phyloP scores from a whole-genome alignment of 2,888 invertebrate species.

The Drosophila pullipes region DNA sequence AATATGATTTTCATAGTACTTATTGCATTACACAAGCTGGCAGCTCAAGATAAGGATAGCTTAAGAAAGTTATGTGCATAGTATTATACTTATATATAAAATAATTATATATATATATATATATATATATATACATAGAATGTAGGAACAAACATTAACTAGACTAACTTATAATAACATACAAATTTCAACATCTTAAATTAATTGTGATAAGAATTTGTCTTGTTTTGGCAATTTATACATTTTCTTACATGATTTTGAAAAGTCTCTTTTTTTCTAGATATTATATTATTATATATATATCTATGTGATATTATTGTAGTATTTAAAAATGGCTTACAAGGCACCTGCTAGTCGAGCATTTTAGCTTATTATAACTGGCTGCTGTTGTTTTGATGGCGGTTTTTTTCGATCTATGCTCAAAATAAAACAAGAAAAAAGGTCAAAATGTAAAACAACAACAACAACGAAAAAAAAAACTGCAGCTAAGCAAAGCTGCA shows the following conservation, averaged over 20 bases:
- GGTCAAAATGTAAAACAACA: neutral
- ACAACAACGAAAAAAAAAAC: conserved; percentile 11
- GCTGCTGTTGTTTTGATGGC: conserved; percentile 29
- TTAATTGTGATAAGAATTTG: neutral
- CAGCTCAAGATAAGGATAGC: neutral
- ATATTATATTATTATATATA: neutral
- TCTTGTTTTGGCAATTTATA: neutral
- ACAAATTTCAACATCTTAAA: neutral
- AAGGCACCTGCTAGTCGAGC: conserved; percentile 7
- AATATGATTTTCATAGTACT: neutral
- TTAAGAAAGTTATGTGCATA: neutral
- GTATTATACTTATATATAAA: neutral
- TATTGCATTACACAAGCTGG: neutral
- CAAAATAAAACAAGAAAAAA: conserved; percentile 2
- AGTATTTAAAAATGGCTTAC: neutral
- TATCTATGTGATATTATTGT: neutral
- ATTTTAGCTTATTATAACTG: neutral
- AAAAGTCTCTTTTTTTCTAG: neutral
- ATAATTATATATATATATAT: neutral
- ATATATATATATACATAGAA: neutral
- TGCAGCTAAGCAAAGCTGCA: conserved; percentile 62
- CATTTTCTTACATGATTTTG: neutral
- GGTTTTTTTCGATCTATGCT: conserved; percentile 41
- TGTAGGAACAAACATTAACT: neutral
- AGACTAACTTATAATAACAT: no score